Percentiles rank a stretch among this genome's conserved stretches.
Evolutionary conservation across 2,888 invertebrate species (phyloP).

Genomic region (Lepeophtheirus nordmannii): DNA sequence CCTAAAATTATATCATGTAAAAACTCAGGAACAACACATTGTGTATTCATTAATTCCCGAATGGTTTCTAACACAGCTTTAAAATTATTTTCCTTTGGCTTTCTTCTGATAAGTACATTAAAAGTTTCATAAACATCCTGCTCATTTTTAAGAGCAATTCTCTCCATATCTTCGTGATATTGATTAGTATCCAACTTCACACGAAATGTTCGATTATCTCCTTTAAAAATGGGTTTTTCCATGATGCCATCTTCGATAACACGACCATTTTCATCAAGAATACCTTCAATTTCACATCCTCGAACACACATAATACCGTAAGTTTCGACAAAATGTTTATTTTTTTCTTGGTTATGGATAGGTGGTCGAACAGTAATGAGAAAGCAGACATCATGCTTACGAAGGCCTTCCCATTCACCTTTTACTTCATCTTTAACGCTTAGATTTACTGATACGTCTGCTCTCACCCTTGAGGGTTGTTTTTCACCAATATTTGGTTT

Average conservation of each 20-base stretch:
- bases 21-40: slow-evolving; percentile 92
- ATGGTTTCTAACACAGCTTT: slow-evolving; percentile 98
- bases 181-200: slow-evolving; percentile 94
- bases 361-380: slow-evolving; percentile 75
- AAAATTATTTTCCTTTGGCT: slow-evolving; percentile 99
- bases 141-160: slow-evolving; percentile 31
- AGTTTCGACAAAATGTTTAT: slow-evolving; percentile 25
- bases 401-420: slow-evolving; percentile 84
- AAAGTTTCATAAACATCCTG: slow-evolving; percentile 78
- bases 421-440: slow-evolving; percentile 80
- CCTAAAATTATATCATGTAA: slow-evolving; percentile 90
- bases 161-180: slow-evolving; percentile 77
- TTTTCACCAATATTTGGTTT: slow-evolving; percentile 58
- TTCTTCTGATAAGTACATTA: slow-evolving; percentile 91
- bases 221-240: slow-evolving; percentile 66
- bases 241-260: slow-evolving; percentile 88
- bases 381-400: slow-evolving; percentile 97
- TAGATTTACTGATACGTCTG: slow-evolving; percentile 82
- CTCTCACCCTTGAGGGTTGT: slow-evolving; percentile 83
- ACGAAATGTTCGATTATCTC: slow-evolving; percentile 77
- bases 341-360: slow-evolving; percentile 34
- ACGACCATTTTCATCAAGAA: slow-evolving; percentile 84
- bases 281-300: slow-evolving; percentile 95
- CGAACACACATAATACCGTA: slow-evolving; percentile 50
- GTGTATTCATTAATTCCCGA: slow-evolving; percentile 94